phyloP scores from a whole-genome alignment of 2,797 vertebrate species.

The Tadarida brasiliensis region DNA sequence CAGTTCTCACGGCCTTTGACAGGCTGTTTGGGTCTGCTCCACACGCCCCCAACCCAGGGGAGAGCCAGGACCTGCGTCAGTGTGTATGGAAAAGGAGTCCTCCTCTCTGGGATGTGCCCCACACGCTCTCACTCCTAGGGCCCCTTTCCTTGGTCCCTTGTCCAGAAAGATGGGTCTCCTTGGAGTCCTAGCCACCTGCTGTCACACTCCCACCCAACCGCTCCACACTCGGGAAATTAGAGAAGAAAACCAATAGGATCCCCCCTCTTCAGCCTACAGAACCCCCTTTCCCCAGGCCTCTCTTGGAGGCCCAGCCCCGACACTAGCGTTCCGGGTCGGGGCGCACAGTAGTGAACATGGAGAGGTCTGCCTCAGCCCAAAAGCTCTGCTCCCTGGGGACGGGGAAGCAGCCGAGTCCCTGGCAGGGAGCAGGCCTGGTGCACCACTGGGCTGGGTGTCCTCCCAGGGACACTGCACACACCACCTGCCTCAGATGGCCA shows the following conservation, averaged over 20 bases:
- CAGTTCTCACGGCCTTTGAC: background rate
- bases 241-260: no score
- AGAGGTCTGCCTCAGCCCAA: rapidly evolving
- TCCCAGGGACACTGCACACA: rapidly evolving
- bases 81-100: rapidly evolving
- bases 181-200: no score
- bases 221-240: no score
- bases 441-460: rapidly evolving
- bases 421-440: background rate
- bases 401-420: no score
- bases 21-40: background rate
- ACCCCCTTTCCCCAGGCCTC: background rate
- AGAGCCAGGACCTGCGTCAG: background rate
- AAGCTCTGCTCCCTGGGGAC: background rate
- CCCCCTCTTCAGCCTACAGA: no score
- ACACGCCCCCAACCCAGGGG: rapidly evolving
- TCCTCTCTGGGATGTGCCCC: background rate
- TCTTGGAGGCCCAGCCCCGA: rapidly evolving
- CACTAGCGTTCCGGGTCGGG: no score
- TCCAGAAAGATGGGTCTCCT: no score
- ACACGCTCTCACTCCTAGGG: rapidly evolving
- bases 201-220: background rate
- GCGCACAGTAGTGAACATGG: no score
- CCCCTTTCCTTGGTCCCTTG: background rate
- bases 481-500: background rate